Base-by-base conservation (phyloP, 2,888 invertebrate species). In the Phragmatobia fuliginosa region DNA sequence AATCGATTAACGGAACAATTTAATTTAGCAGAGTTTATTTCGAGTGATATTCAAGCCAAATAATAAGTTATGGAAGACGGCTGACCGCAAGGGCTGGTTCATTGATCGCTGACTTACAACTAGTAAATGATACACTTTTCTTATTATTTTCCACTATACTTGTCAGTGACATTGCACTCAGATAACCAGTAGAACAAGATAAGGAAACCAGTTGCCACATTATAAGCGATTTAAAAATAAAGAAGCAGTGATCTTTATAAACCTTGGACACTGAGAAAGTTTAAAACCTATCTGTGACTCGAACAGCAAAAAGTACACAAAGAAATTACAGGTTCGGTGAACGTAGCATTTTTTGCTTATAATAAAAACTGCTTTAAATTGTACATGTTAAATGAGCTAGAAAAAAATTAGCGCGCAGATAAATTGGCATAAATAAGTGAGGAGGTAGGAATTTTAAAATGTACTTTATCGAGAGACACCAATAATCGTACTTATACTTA, bases 311-410 rank as follows among this genome's bases (percentile, higher is more conserved):
- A 32, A 59, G 62, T 41, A 71, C 33, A 7, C 33, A 73, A 72
- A 70, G 60, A 66, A 41, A 65, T 49, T 32, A 28, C 52, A 41
- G 62, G 59, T 36, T 16, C 66, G 71, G 71, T 67, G 79, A 75
- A 66, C 65, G 79, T 68, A 32, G 21, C 18, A 52, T 62, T 56
- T 71, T 78, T 79, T 79, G 52, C 32, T 32, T 49, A 41, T 28
- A n/a, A 58, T 36, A 79, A 79, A 79, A 81, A 81, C 73, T 60
- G 45, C 1, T 67, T 67, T 66, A 69, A 68, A 72, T 73, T 68
- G 69, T 60, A 61, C 31, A 72, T 58, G 61, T 41, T 56, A 71
- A 68, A 71, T 64, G 67, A 67, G 62, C 32, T 28, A 1, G 32
- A 16, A 78, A 73, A 78, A 78, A 62, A 61, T 5, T 41, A 28